A percentile compares a stretch with the other conserved stretches of the same genome.
Evolutionary conservation across 2,113 vertebrate species (phyloP).

Genomic region (Dolichotis patagonum): DNA sequence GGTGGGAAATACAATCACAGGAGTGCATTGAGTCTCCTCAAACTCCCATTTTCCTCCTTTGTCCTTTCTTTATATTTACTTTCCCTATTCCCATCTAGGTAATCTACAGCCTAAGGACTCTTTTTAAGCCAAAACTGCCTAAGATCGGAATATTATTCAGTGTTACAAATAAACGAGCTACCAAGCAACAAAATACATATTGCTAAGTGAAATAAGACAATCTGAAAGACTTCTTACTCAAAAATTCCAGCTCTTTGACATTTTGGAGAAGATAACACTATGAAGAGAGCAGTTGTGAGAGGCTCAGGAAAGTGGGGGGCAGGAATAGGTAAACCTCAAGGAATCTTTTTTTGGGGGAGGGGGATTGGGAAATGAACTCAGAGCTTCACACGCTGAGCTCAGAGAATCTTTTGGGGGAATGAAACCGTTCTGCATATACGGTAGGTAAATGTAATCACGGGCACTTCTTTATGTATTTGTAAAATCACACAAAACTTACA

Average conservation of each 20-base stretch:
- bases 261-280: background rate
- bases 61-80: background rate
- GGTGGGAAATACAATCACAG: background rate
- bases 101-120: background rate
- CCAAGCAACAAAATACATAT: background rate
- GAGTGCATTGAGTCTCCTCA: background rate
- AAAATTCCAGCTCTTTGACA: background rate
- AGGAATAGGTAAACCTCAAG: background rate
- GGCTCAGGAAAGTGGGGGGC: background rate
- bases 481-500: background rate
- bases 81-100: background rate
- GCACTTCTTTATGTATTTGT: background rate
- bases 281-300: background rate
- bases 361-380: background rate
- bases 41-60: background rate
- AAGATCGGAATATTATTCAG: background rate
- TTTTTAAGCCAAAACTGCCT: background rate
- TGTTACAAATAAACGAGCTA: background rate
- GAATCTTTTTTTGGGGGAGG: background rate
- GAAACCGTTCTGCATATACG: background rate
- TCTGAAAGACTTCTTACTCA: background rate
- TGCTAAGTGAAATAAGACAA: background rate
- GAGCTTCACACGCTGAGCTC: background rate
- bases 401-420: background rate
- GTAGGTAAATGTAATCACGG: background rate